Evolutionary conservation across 2,888 invertebrate species (phyloP), one percentile per base, ranked within the genome.

Genomic region (Dromius quadrimaculatus): DNA sequence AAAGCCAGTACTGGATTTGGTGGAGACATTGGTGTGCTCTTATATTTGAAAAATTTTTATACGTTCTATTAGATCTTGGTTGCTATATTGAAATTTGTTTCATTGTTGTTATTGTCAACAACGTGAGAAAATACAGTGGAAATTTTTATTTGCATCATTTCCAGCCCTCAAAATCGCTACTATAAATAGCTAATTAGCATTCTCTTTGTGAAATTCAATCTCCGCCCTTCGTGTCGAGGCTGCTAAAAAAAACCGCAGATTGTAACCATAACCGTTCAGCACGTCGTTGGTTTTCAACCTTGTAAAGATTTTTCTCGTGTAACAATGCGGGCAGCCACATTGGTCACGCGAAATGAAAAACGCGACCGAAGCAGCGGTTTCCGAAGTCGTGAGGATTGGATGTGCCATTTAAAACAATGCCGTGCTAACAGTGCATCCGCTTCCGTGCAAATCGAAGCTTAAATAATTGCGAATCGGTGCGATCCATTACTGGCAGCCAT

Each of bases 401-500:
- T 28, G 23, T 43, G 41, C 36, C 38, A 65, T 65, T 66, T 66
- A 54, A 66, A 57, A 57, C 13, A n/a, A n/a, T n/a, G n/a, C 50
- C 50, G 28, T 28, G 50, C 50, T 54, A 15, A 2, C 28, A 15
- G 28, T 54, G 32, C 50, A 28, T 54, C 50, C 50, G 50, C 1
- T 54, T 28, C 32, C 47, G 20, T 23, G 23, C 23, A 54, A 28
- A 23, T 28, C 45, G 17, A 2, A 9, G 57, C 57, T 41, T 66
- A 66, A 66, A 66, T 66, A 66, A 66, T 57, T 66, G 66, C 38
- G 22, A 38, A 54, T 57, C 38, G 57, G 11, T 15, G 38, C 57
- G 38, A 66, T 66, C 66, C 54, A 54, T 66, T 66, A 13, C 57
- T 66, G 50, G 61, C 32, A 19, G 54, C 54, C 1, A 19, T 19